A percentile compares a stretch with the other conserved stretches of the same genome.
Conservation (phyloP, 92 coral and sea anemone species). For the Epizoanthus ramosus region DNA sequence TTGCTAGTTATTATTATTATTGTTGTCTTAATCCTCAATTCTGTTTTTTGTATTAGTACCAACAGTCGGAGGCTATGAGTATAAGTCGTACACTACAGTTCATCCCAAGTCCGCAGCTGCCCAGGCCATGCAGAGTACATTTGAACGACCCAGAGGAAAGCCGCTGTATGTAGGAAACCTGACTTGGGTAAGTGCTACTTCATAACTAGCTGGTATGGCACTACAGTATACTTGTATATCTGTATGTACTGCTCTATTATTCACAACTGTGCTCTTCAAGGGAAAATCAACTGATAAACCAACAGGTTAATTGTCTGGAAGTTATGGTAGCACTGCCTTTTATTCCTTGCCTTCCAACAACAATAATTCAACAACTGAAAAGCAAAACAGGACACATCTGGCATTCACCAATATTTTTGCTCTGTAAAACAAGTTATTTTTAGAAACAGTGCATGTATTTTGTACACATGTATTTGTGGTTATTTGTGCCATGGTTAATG, state of each 20-base stretch:
- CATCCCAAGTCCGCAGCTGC: constrained; percentile 97
- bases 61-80: constrained; percentile 70
- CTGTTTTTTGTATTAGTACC: constrained; percentile 5
- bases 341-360: neutral
- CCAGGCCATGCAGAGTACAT: constrained; percentile 68
- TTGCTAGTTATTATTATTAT: too few relatives aligned
- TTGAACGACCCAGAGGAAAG: constrained; percentile 85
- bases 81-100: constrained; percentile 95
- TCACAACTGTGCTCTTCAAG: too few relatives aligned
- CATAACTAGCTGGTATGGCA: neutral
- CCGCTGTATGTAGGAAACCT: constrained; percentile 96
- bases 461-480: neutral
- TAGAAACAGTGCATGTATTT: too few relatives aligned
- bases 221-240: too few relatives aligned
- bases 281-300: too few relatives aligned
- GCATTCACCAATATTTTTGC: too few relatives aligned
- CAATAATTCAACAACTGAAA: too few relatives aligned
- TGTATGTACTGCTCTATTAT: too few relatives aligned
- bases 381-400: too few relatives aligned
- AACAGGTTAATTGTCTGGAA: too few relatives aligned
- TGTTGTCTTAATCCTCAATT: neutral
- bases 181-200: constrained; percentile 86
- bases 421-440: neutral
- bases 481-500: neutral
- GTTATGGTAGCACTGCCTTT: neutral